Percentiles rank a stretch among this genome's conserved stretches.
These are phyloP conservation scores for Chaetops frenatus DNA, from an alignment of 2,113 vertebrate genomes.

Conservation along the genomic window DNA sequence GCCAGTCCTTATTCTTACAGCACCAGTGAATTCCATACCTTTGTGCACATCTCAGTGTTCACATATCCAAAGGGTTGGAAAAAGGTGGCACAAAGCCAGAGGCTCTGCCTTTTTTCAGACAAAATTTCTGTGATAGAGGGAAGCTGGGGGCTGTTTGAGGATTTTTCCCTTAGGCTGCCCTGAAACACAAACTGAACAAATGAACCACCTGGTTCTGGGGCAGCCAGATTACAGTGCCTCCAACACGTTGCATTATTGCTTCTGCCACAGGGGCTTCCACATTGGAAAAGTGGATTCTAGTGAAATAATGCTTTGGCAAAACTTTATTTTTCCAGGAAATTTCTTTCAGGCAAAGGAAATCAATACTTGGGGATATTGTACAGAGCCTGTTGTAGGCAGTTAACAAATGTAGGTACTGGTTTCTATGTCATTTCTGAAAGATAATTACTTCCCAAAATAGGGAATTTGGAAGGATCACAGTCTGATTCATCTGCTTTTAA, in stretches of 20 bases:
- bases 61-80: background rate
- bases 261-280: background rate
- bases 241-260: rapidly evolving
- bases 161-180: background rate
- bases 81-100: background rate
- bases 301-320: background rate
- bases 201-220: background rate
- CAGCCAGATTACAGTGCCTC: background rate
- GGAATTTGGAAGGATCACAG: background rate
- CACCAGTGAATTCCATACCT: background rate
- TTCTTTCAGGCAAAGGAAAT: background rate
- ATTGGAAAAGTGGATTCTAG: background rate
- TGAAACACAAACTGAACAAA: background rate
- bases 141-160: background rate
- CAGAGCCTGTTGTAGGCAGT: background rate
- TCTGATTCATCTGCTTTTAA: background rate
- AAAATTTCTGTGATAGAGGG: background rate
- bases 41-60: background rate
- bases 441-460: background rate
- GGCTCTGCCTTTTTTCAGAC: background rate
- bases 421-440: background rate
- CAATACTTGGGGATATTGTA: background rate
- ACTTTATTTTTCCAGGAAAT: background rate
- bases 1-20: background rate
- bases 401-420: background rate